Base-by-base conservation (phyloP, 2,888 invertebrate species). In the Trimorus sp. region DNA sequence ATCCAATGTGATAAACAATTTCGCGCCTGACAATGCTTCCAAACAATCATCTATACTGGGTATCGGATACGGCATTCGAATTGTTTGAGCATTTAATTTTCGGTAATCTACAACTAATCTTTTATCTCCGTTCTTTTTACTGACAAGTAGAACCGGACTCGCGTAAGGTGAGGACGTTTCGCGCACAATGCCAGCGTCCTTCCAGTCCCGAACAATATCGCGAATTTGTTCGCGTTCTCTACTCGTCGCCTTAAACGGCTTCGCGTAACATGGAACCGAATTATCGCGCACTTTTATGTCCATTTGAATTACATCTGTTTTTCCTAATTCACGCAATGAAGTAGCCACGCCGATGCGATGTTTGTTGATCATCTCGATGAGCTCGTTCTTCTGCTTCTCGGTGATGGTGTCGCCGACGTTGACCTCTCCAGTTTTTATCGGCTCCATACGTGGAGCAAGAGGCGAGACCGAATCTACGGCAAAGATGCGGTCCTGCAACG, bases 361-460 rank as follows among this genome's bases (percentile, higher is more conserved):
- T 5, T 26, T 26, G 54, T 54, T 54, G 26, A 54, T 15, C 54
- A 54, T 6, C 54, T 54, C 6, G 6, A 26, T 6, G 16, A 54
- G 54, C 12, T 54, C 54, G 16, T 26, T 12, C 26, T 26, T 15
- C 4, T 54, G 54, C 7, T 15, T 26, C 26, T 14, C 54, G 6
- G 7, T 7, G 16, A 54, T 54, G 54, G 54, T 54, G 6, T 54
- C 54, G 6, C 54, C 54, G 26, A 54, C 26, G 54, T 54, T 54
- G 54, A 54, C 6, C 8, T 54, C 54, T 9, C 26, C 54, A 5
- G 12, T 2, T 9, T 9, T 45, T 2, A 45, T 45, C 45, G 45
- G 45, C 45, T 11, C 9, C 9, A 11, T 45, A 11, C 45, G 45
- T 9, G 45, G 45, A 7, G 9, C 45, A 2, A 12, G 2, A 1